A percentile compares a stretch with the other conserved stretches of the same genome.
phyloP scores from a whole-genome alignment of 2,888 invertebrate genomes.

The Limnephilus marmoratus region DNA sequence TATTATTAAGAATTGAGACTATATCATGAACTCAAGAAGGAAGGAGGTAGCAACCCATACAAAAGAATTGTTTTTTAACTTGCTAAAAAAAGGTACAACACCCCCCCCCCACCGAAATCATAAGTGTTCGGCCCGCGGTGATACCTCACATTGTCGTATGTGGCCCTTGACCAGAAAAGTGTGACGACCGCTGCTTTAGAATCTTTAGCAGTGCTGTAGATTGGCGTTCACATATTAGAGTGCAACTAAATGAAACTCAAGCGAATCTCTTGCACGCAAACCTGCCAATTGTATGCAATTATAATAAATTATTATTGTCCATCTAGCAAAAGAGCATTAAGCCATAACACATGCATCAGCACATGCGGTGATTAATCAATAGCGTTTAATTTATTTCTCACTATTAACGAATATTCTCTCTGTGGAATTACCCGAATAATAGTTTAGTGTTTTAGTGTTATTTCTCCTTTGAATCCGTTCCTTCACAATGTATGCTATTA shows the following conservation, averaged over 20 bases:
- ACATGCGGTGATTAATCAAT: not conserved
- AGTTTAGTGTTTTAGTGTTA: not conserved
- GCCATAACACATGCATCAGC: not conserved
- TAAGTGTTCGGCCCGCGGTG: no score
- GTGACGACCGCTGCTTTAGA: no score
- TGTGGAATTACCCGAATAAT: not conserved
- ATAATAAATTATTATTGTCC: constrained; percentile 14
- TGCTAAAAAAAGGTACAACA: no score
- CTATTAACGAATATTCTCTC: not conserved
- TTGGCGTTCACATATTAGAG: not conserved
- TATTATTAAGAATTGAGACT: no score
- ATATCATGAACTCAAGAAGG: no score
- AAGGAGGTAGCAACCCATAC: no score
- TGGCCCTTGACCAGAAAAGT: no score
- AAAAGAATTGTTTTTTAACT: no score
- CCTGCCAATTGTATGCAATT: constrained; percentile 8
- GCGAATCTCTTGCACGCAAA: constrained; percentile 18
- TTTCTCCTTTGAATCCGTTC: not conserved
- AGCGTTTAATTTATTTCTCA: not conserved
- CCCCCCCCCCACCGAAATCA: no score
- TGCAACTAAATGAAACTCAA: constrained; percentile 33
- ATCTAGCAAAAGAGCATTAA: not conserved
- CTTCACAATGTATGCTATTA: not conserved
- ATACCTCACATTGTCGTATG: no score
- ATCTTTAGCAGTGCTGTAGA: not conserved